These are phyloP conservation scores for Carassius carassius DNA, from an alignment of 2,113 vertebrate genomes.

Conservation along the genomic window DNA sequence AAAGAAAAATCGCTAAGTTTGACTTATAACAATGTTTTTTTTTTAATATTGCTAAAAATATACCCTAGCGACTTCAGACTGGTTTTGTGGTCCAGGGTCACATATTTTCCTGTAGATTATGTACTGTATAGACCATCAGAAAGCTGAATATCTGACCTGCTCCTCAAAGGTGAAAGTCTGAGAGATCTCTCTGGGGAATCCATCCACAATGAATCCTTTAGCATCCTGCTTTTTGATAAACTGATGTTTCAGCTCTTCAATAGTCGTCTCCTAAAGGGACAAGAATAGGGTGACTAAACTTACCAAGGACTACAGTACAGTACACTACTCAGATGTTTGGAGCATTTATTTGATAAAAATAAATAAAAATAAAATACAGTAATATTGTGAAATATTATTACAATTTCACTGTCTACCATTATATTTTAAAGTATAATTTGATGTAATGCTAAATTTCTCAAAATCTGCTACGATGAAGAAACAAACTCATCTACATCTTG, in stretches of 20 bases:
- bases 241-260: conserved; percentile 74
- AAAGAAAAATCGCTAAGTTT: too few relatives aligned
- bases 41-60: too few relatives aligned
- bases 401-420: too few relatives aligned
- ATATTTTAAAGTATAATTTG: too few relatives aligned
- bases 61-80: too few relatives aligned
- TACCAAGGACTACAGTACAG: too few relatives aligned
- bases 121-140: neutral
- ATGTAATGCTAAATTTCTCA: too few relatives aligned
- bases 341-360: neutral
- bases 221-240: conserved; percentile 71
- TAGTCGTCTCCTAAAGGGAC: conserved; percentile 67
- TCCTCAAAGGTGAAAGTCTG: conserved; percentile 74
- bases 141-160: conserved; percentile 61
- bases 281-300: neutral
- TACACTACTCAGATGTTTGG: neutral
- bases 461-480: too few relatives aligned
- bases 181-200: conserved; percentile 73
- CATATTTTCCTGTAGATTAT: neutral
- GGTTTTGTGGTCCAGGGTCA: too few relatives aligned
- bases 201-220: conserved; percentile 71
- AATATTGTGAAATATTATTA: neutral
- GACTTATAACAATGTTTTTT: too few relatives aligned
- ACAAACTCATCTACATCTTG: too few relatives aligned
- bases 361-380: neutral